Conservation (phyloP, 92 coral and sea anemone genomes). For the Palythoa grandiflora region DNA sequence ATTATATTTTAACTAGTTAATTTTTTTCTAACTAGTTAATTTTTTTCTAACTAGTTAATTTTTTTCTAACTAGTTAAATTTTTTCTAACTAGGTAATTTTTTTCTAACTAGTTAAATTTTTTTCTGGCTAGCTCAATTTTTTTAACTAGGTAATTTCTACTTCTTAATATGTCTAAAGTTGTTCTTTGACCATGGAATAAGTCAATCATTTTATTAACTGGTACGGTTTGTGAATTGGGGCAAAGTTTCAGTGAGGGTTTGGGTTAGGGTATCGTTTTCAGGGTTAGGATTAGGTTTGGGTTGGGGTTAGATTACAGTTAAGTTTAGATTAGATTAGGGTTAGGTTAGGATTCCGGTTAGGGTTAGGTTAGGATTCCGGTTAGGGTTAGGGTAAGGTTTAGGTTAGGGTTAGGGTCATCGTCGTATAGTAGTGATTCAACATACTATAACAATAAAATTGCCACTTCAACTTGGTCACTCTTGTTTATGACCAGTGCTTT, state of each 20-base stretch:
- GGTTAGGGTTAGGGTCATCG: constrained; percentile 14
- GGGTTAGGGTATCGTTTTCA: neutral
- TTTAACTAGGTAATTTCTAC: constrained; percentile 25
- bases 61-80: neutral
- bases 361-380: neutral
- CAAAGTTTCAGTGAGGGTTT: neutral
- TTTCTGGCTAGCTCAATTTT: neutral
- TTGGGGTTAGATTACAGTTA: constrained; percentile 6
- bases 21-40: no score
- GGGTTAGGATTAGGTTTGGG: neutral
- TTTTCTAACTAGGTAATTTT: neutral
- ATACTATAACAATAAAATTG: neutral
- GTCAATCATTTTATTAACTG: neutral
- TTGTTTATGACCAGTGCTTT: constrained; percentile 1
- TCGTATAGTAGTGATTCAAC: constrained; percentile 4
- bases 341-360: neutral
- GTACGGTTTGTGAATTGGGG: constrained; percentile 22
- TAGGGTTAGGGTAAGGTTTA: neutral
- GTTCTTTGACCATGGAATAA: constrained; percentile 10
- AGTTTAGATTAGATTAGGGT: constrained; percentile 4
- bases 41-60: neutral
- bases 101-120: neutral
- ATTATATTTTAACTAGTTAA: no score
- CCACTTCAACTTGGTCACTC: constrained; percentile 10
- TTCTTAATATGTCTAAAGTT: neutral